Conservation (phyloP, 2,888 invertebrate genomes). For the Plagodis dolabraria region DNA sequence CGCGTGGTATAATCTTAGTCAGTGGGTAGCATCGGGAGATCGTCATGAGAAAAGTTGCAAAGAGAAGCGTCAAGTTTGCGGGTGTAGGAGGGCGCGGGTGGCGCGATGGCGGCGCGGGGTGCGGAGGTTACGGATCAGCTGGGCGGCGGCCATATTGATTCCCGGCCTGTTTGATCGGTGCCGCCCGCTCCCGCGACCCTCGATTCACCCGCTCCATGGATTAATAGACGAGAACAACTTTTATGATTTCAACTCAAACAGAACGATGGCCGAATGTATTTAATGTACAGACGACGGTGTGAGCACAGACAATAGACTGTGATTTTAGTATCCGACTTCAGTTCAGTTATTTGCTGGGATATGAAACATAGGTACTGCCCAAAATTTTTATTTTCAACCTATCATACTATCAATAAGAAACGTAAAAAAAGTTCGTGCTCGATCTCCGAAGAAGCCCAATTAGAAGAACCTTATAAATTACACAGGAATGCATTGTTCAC, state of each 20-base stretch:
- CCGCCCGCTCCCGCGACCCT: slow-evolving; percentile 63
- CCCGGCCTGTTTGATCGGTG: slow-evolving; percentile 83
- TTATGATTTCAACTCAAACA: slow-evolving; percentile 84
- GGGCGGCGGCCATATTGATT: slow-evolving; percentile 85
- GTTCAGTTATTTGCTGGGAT: no score
- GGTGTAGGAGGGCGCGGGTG: slow-evolving; percentile 50
- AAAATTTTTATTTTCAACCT: no score
- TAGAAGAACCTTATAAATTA: no score
- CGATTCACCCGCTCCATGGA: slow-evolving; percentile 62
- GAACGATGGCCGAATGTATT: slow-evolving; percentile 58
- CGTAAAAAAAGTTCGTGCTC: no score
- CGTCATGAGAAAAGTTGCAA: slow-evolving; percentile 67
- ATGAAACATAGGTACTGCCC: no score
- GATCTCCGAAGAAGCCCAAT: no score
- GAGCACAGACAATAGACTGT: slow-evolving; percentile 25
- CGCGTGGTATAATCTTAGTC: slow-evolving; percentile 43
- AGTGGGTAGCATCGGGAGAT: slow-evolving; percentile 50
- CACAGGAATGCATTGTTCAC: no score
- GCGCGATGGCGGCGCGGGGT: slow-evolving; percentile 58
- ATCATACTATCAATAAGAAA: no score
- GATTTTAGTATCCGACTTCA: slow-evolving; percentile 7
- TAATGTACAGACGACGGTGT: slow-evolving; percentile 51
- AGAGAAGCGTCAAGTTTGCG: slow-evolving; percentile 71
- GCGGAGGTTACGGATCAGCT: slow-evolving; percentile 83
- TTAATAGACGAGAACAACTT: slow-evolving; percentile 83